Base-by-base conservation (phyloP, 2,888 invertebrate species). In the Slavum lentiscoides region DNA sequence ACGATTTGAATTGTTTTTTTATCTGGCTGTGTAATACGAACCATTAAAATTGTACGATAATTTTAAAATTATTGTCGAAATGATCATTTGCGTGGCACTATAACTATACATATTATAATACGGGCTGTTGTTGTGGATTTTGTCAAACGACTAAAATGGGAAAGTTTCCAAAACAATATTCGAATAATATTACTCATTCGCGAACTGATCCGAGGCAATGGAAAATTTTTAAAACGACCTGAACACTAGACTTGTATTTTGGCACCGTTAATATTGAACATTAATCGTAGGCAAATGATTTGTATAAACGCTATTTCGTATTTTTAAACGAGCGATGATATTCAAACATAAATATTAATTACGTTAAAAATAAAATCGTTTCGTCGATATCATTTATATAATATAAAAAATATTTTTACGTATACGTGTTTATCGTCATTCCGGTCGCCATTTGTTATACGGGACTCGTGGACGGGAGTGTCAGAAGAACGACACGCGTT, bases 81-180 rank as follows among this genome's bases (percentile, higher is more conserved):
- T 49, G 15, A 3, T 49, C 49, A 49, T 49, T 49, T 49, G 11
- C 13, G 11, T 15, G 9, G 11, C 13, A 49, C 11, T 30, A 30
- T 30, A 30, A 30, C n/a, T n/a, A 30, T 30, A 30, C 30, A 30
- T 30, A 30, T n/a, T 30, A 30, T 30, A 30, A 2, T 30, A 8
- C 39, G 6, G n/a, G 58, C 4, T 30, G 30, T 2, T 30, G 30
- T 30, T n/a, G n/a, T 59, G 21, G 4, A 59, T 21, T 19, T 17
- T 19, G 17, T 74, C 21, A 55, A 19, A 19, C 4, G 6, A 19
- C 3, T 19, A 19, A 55, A 19, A 74, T 64, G 23, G 64, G 64
- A 30, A 53, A 53, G 7, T 62, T 62, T 53, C 64, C 64, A 62
- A 64, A 70, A 70, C 0, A 58, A 15, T n/a, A n/a, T 69, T 55